These are phyloP conservation scores for Drosophila meridiana DNA, from an alignment of 2,888 invertebrate genomes.

Conservation along the genomic window DNA sequence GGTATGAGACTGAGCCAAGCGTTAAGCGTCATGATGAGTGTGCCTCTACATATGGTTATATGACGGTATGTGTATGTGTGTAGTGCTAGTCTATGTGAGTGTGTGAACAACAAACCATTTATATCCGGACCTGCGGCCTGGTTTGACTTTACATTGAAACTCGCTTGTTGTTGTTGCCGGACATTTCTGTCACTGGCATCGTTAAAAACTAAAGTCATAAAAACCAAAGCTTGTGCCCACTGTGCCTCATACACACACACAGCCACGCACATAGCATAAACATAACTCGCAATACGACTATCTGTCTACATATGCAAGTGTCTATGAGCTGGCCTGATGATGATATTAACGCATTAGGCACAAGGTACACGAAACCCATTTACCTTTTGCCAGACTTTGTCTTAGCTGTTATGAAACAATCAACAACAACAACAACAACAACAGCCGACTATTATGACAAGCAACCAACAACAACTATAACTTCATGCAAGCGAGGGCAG, in stretches of 20 bases:
- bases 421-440: conserved; percentile 61
- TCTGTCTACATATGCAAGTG: conserved; percentile 27
- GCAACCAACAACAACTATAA: conserved; percentile 38
- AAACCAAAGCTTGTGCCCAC: conserved; percentile 64
- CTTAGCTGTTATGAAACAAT: conserved; percentile 79
- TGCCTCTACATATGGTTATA: conserved; percentile 44
- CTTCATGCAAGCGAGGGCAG: conserved; percentile 42
- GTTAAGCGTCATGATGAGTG: conserved; percentile 73
- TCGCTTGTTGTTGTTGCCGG: conserved; percentile 46
- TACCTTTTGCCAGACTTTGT: conserved; percentile 66
- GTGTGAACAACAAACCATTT: conserved; percentile 74
- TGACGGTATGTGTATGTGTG: neutral
- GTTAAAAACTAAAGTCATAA: conserved; percentile 71
- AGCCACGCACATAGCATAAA: conserved; percentile 16
- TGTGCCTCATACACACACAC: conserved; percentile 36
- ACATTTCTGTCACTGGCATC: conserved; percentile 65
- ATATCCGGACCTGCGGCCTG: conserved; percentile 80
- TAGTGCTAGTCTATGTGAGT: conserved; percentile 25
- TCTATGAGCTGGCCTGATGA: conserved; percentile 58
- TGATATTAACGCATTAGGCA: conserved; percentile 80
- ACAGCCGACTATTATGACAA: conserved; percentile 60
- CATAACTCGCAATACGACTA: conserved; percentile 31
- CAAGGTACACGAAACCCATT: conserved; percentile 80
- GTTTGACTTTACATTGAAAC: conserved; percentile 79
- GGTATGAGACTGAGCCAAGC: conserved; percentile 67